Evolutionary conservation across 2,888 invertebrate genomes (phyloP).

Genomic region (Nemotelus pantherinus): DNA sequence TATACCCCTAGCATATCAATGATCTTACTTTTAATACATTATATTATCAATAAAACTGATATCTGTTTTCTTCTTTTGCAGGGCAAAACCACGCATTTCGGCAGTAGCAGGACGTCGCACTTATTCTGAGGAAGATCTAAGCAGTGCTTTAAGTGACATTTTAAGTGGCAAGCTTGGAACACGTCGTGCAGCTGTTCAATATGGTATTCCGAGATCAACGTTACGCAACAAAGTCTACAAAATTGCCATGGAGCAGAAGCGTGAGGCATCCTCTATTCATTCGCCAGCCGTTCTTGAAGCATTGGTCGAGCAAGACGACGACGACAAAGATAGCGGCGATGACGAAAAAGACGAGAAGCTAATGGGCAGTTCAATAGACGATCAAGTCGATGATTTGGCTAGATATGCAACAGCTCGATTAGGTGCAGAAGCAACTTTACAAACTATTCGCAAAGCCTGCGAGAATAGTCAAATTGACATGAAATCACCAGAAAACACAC

Average conservation of each 20-base stretch:
- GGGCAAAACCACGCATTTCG: conserved; percentile 75
- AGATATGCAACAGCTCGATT: conserved; percentile 65
- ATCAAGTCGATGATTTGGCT: conserved; percentile 67
- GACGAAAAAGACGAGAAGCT: conserved; percentile 69
- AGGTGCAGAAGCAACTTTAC: conserved; percentile 58
- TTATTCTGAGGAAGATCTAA: conserved; percentile 96
- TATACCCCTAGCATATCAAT: too few species aligned
- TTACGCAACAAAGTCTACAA: conserved; percentile 95
- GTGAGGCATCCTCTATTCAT: conserved; percentile 67
- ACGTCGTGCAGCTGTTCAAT: conserved; percentile 91
- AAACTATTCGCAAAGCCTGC: conserved; percentile 53
- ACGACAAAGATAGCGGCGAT: conserved; percentile 66
- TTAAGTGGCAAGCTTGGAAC: conserved; percentile 93
- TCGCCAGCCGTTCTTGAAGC: conserved; percentile 53
- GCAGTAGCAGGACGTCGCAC: conserved; percentile 76
- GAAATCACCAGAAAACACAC: conserved; percentile 39
- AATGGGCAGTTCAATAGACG: conserved; percentile 52
- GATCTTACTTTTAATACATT: too few species aligned
- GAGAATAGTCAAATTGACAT: conserved; percentile 51
- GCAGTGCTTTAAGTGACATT: conserved; percentile 93
- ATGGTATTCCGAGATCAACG: conserved; percentile 96
- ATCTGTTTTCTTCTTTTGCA: conserved; percentile 63
- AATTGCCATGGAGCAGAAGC: conserved; percentile 76
- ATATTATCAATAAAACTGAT: not conserved
- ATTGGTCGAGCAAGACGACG: conserved; percentile 62